Evolutionary conservation across 2,797 vertebrate genomes (phyloP), one percentile per base, ranked within the genome.

Genomic region (Salarias fasciatus): DNA sequence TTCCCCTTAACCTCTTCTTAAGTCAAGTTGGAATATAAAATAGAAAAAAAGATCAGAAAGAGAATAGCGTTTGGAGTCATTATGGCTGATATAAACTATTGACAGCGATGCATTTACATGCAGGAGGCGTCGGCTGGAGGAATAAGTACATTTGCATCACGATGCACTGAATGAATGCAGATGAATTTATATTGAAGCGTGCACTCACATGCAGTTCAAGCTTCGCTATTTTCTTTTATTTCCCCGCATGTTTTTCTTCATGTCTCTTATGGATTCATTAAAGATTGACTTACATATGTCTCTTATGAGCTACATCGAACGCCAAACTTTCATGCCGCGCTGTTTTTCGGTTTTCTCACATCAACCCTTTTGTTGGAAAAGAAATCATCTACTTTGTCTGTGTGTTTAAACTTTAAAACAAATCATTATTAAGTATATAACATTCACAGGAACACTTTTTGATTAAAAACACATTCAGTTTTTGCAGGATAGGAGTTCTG

Each of bases 21-120:
- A 46, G 12, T 53, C 36, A 48, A 68, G 37, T 55, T 56, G 62
- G 66, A 68, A 72, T 59, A 58, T 43, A 69, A 61, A 54, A 46
- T 8, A 31, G 38, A 51, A 40, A 63, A 35, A 5, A 18, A 47
- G 52, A 47, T 14, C 35, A 44, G 35, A 55, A 52, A 24, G 18
- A 24, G 18, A 24, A 24, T 24, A 24, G 24, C 18, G 24, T 24
- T 56, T 60, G 70, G 11, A 59, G 50, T 35, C 47, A 43, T 64
- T n/a, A 66, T 53, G 47, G 3, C 38, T n/a, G 18, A 45, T 6
- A 53, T 54, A 54, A 49, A 36, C 35, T 56, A 44, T 15, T 58
- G 40, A 14, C 50, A 36, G 36, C 28, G 1, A 46, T 52, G 49
- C 35, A 40, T 64, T 37, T 37, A 38, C 53, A 58, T 53, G 49